Evolutionary conservation across 2,113 vertebrate species (phyloP).

Genomic region (Guaruba guarouba): DNA sequence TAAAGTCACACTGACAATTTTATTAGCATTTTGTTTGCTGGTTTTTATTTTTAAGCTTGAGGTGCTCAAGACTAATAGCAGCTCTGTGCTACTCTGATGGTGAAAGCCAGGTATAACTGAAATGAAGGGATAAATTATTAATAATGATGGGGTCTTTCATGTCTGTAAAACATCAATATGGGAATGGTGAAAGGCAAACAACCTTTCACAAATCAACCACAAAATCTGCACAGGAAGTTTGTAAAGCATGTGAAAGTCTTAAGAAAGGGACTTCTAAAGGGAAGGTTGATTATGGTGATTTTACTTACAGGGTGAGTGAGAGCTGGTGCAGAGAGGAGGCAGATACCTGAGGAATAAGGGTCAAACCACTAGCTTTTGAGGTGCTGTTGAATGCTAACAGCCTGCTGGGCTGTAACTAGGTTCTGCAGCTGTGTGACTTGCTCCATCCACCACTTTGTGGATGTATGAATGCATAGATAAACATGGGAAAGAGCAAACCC

Average conservation of each 20-base stretch:
- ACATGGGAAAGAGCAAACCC: background rate
- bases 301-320: background rate
- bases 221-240: background rate
- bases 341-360: background rate
- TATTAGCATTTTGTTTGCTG: background rate
- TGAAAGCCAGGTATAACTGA: background rate
- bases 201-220: background rate
- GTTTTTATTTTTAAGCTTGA: background rate
- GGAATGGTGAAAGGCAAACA: background rate
- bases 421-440: background rate
- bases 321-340: background rate
- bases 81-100: background rate
- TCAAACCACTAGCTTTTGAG: background rate
- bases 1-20: background rate
- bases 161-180: background rate
- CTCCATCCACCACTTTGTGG: background rate
- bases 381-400: background rate
- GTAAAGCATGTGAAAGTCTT: background rate
- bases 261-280: background rate
- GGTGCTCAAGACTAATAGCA: background rate
- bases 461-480: background rate
- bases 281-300: background rate
- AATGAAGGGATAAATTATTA: background rate
- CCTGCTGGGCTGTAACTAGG: background rate
- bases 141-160: background rate